phyloP scores from a whole-genome alignment of 2,797 vertebrate species.

The Yasuhikotakia modesta region DNA sequence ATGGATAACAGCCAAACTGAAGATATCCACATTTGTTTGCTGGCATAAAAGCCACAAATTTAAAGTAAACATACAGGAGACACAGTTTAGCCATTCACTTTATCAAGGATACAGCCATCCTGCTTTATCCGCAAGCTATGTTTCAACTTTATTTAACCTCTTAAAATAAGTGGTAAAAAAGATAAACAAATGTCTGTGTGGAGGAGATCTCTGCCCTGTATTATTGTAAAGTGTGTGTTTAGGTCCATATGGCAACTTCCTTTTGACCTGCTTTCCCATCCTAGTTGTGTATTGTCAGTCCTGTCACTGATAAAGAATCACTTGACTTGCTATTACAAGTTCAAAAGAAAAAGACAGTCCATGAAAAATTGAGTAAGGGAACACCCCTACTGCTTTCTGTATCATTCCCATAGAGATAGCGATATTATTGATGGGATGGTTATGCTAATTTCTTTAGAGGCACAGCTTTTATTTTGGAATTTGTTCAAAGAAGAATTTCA shows the following conservation, averaged over 20 bases:
- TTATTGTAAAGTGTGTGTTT: constrained; percentile 90
- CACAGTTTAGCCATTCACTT: neutral
- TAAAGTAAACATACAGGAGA: constrained; percentile 29
- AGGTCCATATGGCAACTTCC: constrained; percentile 96
- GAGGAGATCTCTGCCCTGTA: constrained; percentile 75
- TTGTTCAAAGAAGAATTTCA: constrained; percentile 88
- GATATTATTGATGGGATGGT: constrained; percentile 94
- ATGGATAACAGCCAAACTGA: constrained; percentile 48
- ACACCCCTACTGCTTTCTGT: constrained; percentile 90
- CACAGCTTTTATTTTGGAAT: constrained; percentile 84
- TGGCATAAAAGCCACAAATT: constrained; percentile 29
- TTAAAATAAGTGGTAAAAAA: constrained; percentile 18
- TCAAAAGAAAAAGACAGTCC: constrained; percentile 95
- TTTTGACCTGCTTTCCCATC: constrained; percentile 95
- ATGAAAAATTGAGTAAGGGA: constrained; percentile 94
- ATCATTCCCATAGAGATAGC: constrained; percentile 94
- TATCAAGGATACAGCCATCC: constrained; percentile 17
- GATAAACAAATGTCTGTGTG: constrained; percentile 16
- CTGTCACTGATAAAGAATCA: constrained; percentile 99
- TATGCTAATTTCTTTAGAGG: constrained; percentile 91
- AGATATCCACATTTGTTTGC: constrained; percentile 50
- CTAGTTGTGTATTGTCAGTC: constrained; percentile 91
- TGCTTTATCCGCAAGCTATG: constrained; percentile 20
- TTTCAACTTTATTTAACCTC: constrained; percentile 19
- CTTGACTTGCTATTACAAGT: constrained; percentile 98